phyloP scores from a whole-genome alignment of 2,888 invertebrate genomes.

The Xestia sexstrigata region DNA sequence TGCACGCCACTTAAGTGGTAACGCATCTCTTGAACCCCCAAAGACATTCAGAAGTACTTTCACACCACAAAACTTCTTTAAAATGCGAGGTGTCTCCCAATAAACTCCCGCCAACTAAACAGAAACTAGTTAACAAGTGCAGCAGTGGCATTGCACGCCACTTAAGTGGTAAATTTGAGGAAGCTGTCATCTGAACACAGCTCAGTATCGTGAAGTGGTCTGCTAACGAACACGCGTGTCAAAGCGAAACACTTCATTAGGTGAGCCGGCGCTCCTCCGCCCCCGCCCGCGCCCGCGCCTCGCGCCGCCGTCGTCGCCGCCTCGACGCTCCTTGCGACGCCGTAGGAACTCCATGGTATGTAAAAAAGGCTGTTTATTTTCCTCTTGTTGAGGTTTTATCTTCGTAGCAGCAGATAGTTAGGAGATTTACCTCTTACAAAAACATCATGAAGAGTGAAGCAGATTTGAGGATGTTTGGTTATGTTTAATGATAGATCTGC shows the following conservation, averaged over 20 bases:
- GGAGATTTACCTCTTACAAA: not conserved
- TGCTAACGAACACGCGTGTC: constrained; percentile 90
- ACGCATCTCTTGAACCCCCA: constrained; percentile 2
- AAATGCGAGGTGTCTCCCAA: constrained; percentile 44
- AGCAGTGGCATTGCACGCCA: constrained; percentile 84
- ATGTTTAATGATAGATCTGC: not conserved
- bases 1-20: constrained; percentile 12
- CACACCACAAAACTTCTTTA: constrained; percentile 13
- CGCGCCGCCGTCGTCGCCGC: constrained; percentile 64
- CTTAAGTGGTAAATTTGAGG: constrained; percentile 89
- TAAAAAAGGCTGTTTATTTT: not conserved
- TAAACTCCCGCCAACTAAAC: constrained; percentile 69
- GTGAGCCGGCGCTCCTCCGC: constrained; percentile 82
- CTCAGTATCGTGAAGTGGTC: constrained; percentile 87
- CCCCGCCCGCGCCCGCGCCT: constrained; percentile 12
- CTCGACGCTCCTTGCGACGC: constrained; percentile 67
- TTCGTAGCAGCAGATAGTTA: not conserved
- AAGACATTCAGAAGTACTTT: constrained; percentile 32
- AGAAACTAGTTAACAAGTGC: constrained; percentile 84
- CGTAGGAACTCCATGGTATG: constrained; percentile 58
- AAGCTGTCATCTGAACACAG: constrained; percentile 88
- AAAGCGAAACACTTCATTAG: constrained; percentile 91
- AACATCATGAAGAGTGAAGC: not conserved
- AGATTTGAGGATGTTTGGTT: not conserved
- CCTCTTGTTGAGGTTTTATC: not conserved